These are phyloP conservation scores for Serripes groenlandicus DNA, from an alignment of 2,888 invertebrate genomes.

Conservation along the genomic window DNA sequence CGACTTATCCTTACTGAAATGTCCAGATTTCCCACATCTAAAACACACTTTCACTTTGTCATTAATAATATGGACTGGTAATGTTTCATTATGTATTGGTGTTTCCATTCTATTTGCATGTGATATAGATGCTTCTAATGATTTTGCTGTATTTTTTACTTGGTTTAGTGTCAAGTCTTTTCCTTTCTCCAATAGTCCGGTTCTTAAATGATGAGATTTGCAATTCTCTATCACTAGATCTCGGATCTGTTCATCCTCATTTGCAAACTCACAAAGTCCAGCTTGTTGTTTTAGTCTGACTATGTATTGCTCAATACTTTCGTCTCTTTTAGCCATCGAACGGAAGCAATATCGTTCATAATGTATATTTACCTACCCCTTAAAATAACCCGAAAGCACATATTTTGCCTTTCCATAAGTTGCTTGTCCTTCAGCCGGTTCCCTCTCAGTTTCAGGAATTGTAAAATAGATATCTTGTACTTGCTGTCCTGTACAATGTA, in stretches of 20 bases:
- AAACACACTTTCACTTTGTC: neutral
- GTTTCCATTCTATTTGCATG: neutral
- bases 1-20: neutral
- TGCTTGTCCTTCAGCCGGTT: neutral
- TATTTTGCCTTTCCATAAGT: neutral
- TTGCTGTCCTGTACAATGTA: neutral
- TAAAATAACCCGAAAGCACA: neutral
- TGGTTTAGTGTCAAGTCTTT: neutral
- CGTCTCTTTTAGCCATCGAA: neutral
- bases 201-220: neutral
- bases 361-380: neutral
- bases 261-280: neutral
- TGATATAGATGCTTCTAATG: neutral
- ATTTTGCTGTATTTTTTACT: neutral
- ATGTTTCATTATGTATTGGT: neutral
- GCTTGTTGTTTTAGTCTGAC: neutral
- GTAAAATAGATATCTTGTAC: conserved; percentile 4
- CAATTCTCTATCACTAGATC: conserved; percentile 2
- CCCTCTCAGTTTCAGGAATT: neutral
- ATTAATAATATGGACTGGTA: neutral
- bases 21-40: neutral
- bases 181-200: neutral
- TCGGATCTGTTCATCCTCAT: neutral
- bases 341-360: neutral
- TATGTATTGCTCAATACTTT: neutral